A percentile compares a stretch with the other conserved stretches of the same genome.
Evolutionary conservation across 2,113 vertebrate species (phyloP).

Genomic region (Drymodes brunneopygia): DNA sequence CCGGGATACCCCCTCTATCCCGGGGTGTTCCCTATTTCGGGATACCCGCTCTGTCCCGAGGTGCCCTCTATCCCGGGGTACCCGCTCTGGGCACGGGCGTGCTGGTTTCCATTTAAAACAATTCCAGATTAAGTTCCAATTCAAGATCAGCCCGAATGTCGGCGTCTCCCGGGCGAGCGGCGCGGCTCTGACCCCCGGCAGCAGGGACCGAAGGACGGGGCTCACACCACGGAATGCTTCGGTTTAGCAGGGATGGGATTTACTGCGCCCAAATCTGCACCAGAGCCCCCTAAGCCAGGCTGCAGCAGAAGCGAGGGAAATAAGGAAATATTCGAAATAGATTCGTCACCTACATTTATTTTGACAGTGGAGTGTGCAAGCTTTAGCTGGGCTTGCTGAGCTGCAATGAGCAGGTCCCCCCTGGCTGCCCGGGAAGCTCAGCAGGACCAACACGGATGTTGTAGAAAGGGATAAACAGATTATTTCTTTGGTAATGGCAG

Average conservation of each 20-base stretch:
- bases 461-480: not conserved
- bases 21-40: not conserved
- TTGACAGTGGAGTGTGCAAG: not conserved
- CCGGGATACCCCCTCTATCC: not conserved
- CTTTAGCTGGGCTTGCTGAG: not conserved
- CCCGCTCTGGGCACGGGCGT: not conserved
- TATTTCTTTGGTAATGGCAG: not conserved
- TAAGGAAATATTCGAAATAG: not conserved
- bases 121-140: not conserved
- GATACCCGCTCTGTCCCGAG: not conserved
- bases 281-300: not conserved
- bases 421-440: not conserved
- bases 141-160: not conserved
- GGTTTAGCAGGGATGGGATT: no score
- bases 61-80: not conserved
- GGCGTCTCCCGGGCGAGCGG: fast-evolving
- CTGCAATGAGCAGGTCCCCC: not conserved
- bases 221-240: fast-evolving
- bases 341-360: not conserved
- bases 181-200: not conserved
- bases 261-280: not conserved
- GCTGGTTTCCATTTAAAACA: not conserved
- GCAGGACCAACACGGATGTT: not conserved
- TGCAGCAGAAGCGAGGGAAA: not conserved
- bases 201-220: not conserved